phyloP scores from a whole-genome alignment of 2,797 vertebrate genomes.

The Podarcis lilfordi region DNA sequence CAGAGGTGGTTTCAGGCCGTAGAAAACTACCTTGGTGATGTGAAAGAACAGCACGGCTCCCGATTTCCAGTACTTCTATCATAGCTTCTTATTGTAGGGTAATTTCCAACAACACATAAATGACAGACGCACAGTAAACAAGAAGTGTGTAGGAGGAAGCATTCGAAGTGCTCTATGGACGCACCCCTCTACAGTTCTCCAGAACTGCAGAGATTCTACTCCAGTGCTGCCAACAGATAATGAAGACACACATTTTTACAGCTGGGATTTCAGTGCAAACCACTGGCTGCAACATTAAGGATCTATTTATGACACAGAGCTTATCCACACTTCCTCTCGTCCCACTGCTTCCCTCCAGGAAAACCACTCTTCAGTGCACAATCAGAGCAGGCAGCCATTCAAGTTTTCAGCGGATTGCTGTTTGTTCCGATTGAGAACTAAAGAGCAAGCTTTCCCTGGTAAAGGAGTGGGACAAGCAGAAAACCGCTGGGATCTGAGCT shows the following conservation, averaged over 20 bases:
- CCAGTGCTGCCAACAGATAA: background rate
- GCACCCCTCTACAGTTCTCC: background rate
- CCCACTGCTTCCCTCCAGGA: too few relatives aligned
- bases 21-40: background rate
- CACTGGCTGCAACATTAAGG: background rate
- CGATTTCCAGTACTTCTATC: background rate
- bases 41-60: too few relatives aligned
- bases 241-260: background rate
- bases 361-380: too few relatives aligned
- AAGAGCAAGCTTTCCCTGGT: too few relatives aligned
- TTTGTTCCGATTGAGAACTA: too few relatives aligned
- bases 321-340: too few relatives aligned
- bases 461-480: too few relatives aligned
- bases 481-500: too few relatives aligned
- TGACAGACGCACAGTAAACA: background rate
- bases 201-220: background rate
- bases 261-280: background rate
- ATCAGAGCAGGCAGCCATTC: too few relatives aligned
- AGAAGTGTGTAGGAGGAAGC: background rate
- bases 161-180: background rate
- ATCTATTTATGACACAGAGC: background rate
- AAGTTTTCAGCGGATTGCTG: too few relatives aligned
- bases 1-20: background rate
- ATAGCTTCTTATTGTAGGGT: background rate
- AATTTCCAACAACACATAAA: background rate